Percentiles rank a stretch among this genome's conserved stretches.
Evolutionary conservation across 2,113 vertebrate genomes (phyloP).

Genomic region (Brienomyrus brachyistius): DNA sequence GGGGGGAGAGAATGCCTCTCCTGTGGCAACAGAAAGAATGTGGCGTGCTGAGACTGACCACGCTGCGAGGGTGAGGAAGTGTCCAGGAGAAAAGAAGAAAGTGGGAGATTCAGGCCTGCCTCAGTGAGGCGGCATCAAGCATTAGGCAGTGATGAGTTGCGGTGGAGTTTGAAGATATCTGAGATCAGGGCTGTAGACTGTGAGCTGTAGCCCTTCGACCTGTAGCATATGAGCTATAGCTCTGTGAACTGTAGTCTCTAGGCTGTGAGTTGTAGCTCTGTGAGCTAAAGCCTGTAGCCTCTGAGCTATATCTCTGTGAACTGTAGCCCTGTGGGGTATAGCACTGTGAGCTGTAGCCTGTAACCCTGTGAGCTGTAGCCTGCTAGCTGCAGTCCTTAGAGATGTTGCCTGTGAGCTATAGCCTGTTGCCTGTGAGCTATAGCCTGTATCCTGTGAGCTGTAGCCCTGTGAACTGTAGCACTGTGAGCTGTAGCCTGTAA

Average conservation of each 20-base stretch:
- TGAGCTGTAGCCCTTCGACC: neutral
- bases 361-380: neutral
- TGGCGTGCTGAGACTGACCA: slow-evolving; percentile 54
- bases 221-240: neutral
- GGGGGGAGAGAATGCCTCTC: slow-evolving; percentile 53
- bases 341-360: no score
- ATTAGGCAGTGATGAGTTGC: neutral
- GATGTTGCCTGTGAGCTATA: neutral
- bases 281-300: no score
- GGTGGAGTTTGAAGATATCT: neutral
- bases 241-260: no score
- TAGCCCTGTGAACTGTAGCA: neutral
- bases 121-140: neutral
- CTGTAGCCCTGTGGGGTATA: no score
- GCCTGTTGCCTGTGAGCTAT: neutral
- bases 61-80: slow-evolving; percentile 17
- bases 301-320: no score
- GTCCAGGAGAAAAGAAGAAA: slow-evolving; percentile 38
- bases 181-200: neutral
- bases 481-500: no score
- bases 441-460: neutral
- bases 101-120: neutral
- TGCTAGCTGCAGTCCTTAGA: neutral
- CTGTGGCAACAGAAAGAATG: slow-evolving; percentile 66
- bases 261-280: neutral